phyloP scores from a whole-genome alignment of 2,113 vertebrate species.

The Lathamus discolor region DNA sequence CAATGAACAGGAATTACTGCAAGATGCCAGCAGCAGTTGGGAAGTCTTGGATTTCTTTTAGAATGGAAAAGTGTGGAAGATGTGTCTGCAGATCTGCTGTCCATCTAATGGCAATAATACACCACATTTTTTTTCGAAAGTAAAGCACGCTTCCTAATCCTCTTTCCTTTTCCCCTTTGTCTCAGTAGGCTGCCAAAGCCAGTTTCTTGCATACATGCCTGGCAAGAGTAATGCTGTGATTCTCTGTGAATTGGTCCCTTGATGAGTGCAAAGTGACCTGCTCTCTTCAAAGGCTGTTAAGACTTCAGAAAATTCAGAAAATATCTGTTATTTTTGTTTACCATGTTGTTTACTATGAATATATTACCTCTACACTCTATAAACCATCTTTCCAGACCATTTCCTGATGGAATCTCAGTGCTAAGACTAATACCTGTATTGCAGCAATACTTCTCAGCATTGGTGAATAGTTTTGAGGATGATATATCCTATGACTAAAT shows the following conservation, averaged over 20 bases:
- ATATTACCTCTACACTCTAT: not conserved
- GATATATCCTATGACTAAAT: not conserved
- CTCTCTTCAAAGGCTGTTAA: not conserved
- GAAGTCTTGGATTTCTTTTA: not conserved
- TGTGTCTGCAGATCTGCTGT: not conserved
- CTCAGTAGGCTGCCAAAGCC: not conserved
- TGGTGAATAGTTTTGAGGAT: not conserved
- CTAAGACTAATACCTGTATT: not conserved
- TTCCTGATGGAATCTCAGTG: not conserved
- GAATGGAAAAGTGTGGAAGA: not conserved
- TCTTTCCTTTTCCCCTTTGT: not conserved
- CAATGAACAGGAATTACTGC: not conserved
- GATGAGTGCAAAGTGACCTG: not conserved
- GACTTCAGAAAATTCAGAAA: not conserved
- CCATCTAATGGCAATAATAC: not conserved
- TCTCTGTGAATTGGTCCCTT: not conserved
- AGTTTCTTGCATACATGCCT: not conserved
- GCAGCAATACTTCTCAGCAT: not conserved
- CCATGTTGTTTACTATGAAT: not conserved
- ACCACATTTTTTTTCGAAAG: not conserved
- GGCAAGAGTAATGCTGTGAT: not conserved
- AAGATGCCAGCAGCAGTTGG: not conserved
- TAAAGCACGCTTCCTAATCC: not conserved
- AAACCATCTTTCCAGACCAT: not conserved
- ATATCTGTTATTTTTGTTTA: not conserved